phyloP scores from a whole-genome alignment of 2,113 vertebrate species.

The Pedetes capensis region DNA sequence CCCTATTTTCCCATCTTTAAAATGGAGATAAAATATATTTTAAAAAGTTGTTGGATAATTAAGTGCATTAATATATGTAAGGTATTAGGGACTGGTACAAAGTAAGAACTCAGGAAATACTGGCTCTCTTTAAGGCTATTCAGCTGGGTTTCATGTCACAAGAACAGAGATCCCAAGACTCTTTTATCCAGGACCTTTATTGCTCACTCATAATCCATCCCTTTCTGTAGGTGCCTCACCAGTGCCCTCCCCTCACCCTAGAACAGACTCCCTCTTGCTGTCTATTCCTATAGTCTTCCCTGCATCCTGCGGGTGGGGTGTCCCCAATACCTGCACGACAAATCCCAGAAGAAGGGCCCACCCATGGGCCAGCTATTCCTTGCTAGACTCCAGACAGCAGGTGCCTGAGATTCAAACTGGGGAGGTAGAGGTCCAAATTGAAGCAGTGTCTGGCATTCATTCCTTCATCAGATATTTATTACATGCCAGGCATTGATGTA shows the following conservation, averaged over 20 bases:
- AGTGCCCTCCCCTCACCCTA: not conserved
- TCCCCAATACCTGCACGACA: not conserved
- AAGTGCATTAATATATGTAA: not conserved
- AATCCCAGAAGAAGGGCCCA: not conserved
- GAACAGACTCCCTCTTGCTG: not conserved
- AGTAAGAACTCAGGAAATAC: not conserved
- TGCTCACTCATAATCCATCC: not conserved
- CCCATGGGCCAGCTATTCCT: not conserved
- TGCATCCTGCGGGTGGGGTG: not conserved
- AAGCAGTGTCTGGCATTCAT: not conserved
- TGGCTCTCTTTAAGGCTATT: not conserved
- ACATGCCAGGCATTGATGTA: not conserved
- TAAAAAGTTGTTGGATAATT: not conserved
- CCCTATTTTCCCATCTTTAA: conserved; percentile 15
- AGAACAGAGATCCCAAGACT: not conserved
- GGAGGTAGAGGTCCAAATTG: not conserved
- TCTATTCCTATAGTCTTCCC: not conserved
- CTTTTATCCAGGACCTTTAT: not conserved
- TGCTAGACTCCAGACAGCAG: not conserved
- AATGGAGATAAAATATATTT: not conserved
- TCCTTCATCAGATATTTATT: not conserved
- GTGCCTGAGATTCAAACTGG: not conserved
- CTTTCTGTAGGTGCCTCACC: not conserved
- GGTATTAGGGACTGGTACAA: not conserved
- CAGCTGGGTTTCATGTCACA: not conserved